phyloP scores from a whole-genome alignment of 23 tunicate species.

The Trididemnum clinides region DNA sequence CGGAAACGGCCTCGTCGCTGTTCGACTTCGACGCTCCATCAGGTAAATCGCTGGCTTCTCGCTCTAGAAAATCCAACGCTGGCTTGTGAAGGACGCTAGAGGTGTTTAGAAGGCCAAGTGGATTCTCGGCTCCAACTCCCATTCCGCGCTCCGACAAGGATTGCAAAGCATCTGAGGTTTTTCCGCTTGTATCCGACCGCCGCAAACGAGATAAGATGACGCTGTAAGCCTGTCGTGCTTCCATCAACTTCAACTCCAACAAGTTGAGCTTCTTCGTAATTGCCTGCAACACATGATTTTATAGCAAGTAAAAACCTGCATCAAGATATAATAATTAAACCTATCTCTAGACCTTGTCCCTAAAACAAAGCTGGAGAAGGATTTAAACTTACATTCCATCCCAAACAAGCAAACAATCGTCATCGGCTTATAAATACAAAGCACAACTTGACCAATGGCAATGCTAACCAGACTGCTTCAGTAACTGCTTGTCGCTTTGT shows the following conservation, averaged over 20 bases:
- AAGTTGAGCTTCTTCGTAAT: slow-evolving; percentile 74
- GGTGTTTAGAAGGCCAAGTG: slow-evolving; percentile 15
- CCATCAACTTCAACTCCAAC: slow-evolving; percentile 71
- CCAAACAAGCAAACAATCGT: too few relatives aligned
- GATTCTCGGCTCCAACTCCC: slow-evolving; percentile 92
- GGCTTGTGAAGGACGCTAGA: slow-evolving; percentile 72
- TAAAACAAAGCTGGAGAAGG: too few relatives aligned
- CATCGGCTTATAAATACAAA: too few relatives aligned
- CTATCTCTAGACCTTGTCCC: too few relatives aligned
- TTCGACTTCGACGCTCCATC: slow-evolving; percentile 20
- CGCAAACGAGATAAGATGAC: slow-evolving; percentile 33
- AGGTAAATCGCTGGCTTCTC: neutral
- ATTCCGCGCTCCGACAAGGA: slow-evolving; percentile 71
- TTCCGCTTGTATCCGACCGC: slow-evolving; percentile 36
- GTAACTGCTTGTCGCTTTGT: too few relatives aligned
- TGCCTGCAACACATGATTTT: slow-evolving; percentile 29
- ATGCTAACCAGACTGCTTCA: too few relatives aligned
- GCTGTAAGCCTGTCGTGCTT: slow-evolving; percentile 75
- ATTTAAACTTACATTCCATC: too few relatives aligned
- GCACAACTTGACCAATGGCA: too few relatives aligned
- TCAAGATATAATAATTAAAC: too few relatives aligned
- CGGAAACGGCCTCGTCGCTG: neutral
- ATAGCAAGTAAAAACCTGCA: neutral
- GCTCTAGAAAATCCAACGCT: slow-evolving; percentile 65
- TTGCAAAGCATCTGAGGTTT: slow-evolving; percentile 47